Conservation (phyloP, 2,113 vertebrate genomes). For the Microtus ochrogaster region DNA sequence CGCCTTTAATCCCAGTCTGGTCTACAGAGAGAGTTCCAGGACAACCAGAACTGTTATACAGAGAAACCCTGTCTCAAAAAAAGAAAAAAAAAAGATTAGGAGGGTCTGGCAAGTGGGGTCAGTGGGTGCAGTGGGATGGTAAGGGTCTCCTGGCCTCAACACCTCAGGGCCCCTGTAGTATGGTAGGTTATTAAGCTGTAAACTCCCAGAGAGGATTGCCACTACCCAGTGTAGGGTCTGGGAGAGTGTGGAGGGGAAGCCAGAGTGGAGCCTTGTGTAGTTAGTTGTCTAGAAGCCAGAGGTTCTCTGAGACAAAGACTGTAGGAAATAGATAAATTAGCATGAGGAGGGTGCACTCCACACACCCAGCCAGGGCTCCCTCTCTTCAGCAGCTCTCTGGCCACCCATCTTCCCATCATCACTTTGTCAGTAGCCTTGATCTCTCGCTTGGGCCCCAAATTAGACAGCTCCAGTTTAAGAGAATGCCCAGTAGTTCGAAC, state of each 20-base stretch:
- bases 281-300: background rate
- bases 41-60: too few relatives aligned
- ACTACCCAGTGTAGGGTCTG: background rate
- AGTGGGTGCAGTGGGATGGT: too few relatives aligned
- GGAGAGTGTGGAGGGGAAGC: too few relatives aligned
- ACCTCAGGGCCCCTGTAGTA: rapidly evolving
- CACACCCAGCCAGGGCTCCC: background rate
- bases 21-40: too few relatives aligned
- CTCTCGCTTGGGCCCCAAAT: background rate
- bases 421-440: too few relatives aligned
- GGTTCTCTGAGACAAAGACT: background rate
- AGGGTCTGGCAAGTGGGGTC: background rate
- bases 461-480: background rate
- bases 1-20: too few relatives aligned
- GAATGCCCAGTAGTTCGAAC: background rate
- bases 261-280: too few relatives aligned
- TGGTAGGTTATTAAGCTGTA: background rate
- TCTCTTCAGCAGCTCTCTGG: background rate
- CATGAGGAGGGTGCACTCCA: too few relatives aligned
- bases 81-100: too few relatives aligned
- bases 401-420: background rate
- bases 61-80: too few relatives aligned
- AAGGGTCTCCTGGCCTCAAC: background rate
- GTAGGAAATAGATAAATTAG: background rate
- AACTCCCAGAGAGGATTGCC: background rate